Conservation (phyloP, 2,888 invertebrate genomes). For the Opisthograptis luteolata region DNA sequence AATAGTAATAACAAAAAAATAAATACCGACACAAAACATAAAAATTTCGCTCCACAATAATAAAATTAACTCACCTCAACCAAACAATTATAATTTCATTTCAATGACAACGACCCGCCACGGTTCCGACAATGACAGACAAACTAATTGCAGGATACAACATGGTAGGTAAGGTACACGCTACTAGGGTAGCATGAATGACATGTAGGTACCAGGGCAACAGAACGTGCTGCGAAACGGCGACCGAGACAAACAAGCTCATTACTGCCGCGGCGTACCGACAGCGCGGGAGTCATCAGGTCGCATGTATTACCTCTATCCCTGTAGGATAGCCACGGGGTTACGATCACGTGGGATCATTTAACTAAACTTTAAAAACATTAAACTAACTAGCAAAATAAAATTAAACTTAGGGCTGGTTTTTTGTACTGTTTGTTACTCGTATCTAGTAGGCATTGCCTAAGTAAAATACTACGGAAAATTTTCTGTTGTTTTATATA, state of each 20-base stretch:
- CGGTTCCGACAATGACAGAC: neutral
- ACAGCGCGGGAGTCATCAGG: constrained; percentile 43
- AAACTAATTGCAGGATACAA: constrained; percentile 3
- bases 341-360: neutral
- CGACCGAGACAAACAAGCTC: constrained; percentile 66
- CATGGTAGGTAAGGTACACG: neutral
- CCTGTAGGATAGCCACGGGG: neutral
- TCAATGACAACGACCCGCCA: neutral
- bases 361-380: neutral
- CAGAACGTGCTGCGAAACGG: constrained; percentile 58
- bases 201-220: constrained; percentile 41
- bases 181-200: constrained; percentile 1
- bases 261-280: constrained; percentile 58
- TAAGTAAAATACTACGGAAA: too few species aligned
- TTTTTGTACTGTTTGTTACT: too few species aligned
- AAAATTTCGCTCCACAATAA: too few species aligned
- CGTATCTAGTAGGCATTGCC: too few species aligned
- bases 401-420: too few species aligned
- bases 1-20: too few species aligned
- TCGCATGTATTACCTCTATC: constrained; percentile 30
- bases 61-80: too few species aligned
- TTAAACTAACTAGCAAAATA: too few species aligned
- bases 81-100: neutral
- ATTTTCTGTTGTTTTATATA: too few species aligned
- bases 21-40: too few species aligned